phyloP scores from a whole-genome alignment of 2,113 vertebrate genomes.

The Stigmatopora nigra region DNA sequence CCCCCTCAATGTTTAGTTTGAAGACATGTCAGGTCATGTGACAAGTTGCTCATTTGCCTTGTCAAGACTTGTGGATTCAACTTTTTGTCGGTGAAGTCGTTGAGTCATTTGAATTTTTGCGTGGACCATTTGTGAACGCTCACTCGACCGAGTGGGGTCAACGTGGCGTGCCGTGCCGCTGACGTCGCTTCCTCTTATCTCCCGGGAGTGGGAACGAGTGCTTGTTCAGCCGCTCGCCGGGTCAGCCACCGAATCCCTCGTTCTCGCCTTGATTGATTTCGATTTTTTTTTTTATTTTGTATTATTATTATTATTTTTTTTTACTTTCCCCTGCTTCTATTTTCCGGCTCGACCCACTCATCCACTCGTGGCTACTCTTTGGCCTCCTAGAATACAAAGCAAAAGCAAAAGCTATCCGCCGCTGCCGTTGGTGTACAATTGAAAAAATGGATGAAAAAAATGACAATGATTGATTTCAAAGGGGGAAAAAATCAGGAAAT shows the following conservation, averaged over 20 bases:
- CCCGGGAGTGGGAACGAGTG: background rate
- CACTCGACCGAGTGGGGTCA: background rate
- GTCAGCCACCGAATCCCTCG: slow-evolving; percentile 4
- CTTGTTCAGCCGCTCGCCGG: background rate
- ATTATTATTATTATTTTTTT: too few relatives aligned
- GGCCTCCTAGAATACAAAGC: background rate
- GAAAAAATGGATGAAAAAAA: too few relatives aligned
- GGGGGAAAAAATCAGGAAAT: too few relatives aligned
- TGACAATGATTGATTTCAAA: too few relatives aligned
- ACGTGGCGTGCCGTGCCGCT: background rate
- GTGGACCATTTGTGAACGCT: background rate
- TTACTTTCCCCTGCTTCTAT: slow-evolving; percentile 8
- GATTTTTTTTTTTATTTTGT: too few relatives aligned
- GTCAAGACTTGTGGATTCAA: slow-evolving; percentile 7
- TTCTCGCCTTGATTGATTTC: slow-evolving; percentile 7
- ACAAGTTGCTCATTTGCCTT: too few relatives aligned
- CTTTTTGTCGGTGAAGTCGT: slow-evolving; percentile 1
- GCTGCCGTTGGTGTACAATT: too few relatives aligned
- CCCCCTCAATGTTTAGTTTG: too few relatives aligned
- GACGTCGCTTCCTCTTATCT: background rate
- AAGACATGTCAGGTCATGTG: too few relatives aligned
- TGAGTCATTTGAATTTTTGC: slow-evolving; percentile 11
- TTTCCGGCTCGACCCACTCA: slow-evolving; percentile 11
- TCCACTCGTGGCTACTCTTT: slow-evolving; percentile 6
- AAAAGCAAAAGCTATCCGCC: slow-evolving; percentile 2